phyloP scores from a whole-genome alignment of 2,113 vertebrate genomes.

The Melanotaenia duboulayi region DNA sequence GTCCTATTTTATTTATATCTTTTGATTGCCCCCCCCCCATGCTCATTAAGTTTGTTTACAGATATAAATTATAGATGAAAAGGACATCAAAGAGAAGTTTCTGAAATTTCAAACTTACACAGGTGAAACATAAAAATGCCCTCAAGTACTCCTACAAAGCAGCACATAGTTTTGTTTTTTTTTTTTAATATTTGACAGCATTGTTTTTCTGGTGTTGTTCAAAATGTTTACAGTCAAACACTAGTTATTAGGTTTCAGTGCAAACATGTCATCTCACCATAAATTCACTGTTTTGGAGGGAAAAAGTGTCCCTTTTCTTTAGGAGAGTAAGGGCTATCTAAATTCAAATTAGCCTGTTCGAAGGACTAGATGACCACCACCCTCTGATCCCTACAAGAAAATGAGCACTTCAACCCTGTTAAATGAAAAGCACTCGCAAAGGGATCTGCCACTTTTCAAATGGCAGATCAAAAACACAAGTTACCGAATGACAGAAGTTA shows the following conservation, averaged over 20 bases:
- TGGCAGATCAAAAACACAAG: too few relatives aligned
- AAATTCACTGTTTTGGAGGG: not conserved
- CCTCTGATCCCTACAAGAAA: too few relatives aligned
- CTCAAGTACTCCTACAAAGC: not conserved
- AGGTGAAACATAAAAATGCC: constrained; percentile 20
- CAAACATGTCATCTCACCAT: not conserved
- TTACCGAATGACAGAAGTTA: too few relatives aligned
- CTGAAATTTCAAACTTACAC: not conserved
- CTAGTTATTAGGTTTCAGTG: not conserved
- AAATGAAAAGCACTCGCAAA: too few relatives aligned
- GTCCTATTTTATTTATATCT: constrained; percentile 12
- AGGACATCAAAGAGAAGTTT: constrained; percentile 13
- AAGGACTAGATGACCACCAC: too few relatives aligned
- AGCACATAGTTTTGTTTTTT: not conserved
- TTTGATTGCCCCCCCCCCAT: constrained; percentile 12
- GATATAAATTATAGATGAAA: constrained; percentile 4
- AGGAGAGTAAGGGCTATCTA: not conserved
- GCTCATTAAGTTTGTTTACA: constrained; percentile 37
- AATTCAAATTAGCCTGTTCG: too few relatives aligned
- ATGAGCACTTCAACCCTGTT: too few relatives aligned
- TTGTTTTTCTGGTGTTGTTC: not conserved
- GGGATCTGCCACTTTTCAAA: too few relatives aligned
- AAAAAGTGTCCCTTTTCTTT: not conserved
- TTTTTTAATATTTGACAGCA: not conserved
- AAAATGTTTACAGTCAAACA: not conserved